phyloP scores from a whole-genome alignment of 2,888 invertebrate genomes.

The Thereva nobilitata region DNA sequence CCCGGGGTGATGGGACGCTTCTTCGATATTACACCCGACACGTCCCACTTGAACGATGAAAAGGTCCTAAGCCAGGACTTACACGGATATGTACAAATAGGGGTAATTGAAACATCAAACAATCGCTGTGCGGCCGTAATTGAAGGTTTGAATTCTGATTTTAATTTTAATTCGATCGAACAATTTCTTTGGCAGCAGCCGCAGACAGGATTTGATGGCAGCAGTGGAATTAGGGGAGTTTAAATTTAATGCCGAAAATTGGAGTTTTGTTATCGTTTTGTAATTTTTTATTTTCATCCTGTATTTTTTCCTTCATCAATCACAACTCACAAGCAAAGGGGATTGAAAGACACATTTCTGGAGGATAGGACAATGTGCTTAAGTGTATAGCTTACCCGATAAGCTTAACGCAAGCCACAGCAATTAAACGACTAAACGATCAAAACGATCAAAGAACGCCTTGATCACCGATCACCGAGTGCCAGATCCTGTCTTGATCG shows the following conservation, averaged over 20 bases:
- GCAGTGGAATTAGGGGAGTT: neutral
- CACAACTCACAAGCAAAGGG: no score
- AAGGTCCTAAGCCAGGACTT: constrained; percentile 19
- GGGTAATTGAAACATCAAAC: constrained; percentile 42
- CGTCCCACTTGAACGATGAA: neutral
- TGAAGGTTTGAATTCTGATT: constrained; percentile 37
- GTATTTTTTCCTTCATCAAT: no score
- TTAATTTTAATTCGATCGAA: constrained; percentile 18
- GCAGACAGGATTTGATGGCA: no score
- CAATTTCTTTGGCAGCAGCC: neutral
- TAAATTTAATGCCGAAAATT: neutral
- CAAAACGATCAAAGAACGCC: no score
- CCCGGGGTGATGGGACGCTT: constrained; percentile 20
- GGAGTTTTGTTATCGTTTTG: neutral
- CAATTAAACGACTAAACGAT: no score
- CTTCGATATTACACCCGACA: constrained; percentile 1
- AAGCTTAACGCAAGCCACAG: no score
- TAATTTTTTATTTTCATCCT: no score
- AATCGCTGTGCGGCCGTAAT: constrained; percentile 39
- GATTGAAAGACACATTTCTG: no score
- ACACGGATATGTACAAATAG: constrained; percentile 39
- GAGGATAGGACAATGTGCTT: no score
- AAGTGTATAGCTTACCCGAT: no score
- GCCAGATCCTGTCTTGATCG: no score
- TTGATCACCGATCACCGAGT: no score